Conservation (phyloP, 2,888 invertebrate species). For the Cryptops parisi region DNA sequence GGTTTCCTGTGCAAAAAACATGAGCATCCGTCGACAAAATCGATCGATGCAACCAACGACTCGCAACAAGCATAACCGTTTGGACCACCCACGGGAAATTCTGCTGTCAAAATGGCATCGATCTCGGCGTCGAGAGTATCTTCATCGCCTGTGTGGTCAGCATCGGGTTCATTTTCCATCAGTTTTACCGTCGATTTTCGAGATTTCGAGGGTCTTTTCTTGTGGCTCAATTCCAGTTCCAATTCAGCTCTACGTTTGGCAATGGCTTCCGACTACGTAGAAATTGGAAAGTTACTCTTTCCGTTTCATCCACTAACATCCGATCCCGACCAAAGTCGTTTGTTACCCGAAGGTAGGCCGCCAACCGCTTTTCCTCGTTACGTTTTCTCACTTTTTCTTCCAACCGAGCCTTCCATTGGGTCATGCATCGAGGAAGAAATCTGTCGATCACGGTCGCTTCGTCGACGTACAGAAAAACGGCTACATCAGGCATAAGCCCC, state of each 20-base stretch:
- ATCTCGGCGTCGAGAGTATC: too few relatives aligned
- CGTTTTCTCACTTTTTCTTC: background rate
- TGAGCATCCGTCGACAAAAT: background rate
- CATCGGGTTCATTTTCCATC: too few relatives aligned
- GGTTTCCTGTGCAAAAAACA: background rate
- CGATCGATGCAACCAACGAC: too few relatives aligned
- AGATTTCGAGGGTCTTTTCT: background rate
- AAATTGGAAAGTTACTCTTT: background rate
- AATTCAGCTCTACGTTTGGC: background rate
- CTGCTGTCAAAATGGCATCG: background rate
- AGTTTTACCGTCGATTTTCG: background rate
- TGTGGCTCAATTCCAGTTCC: background rate
- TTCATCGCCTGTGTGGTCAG: too few relatives aligned
- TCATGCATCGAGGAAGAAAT: background rate
- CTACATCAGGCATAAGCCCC: background rate
- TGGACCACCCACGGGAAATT: background rate
- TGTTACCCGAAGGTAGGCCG: background rate
- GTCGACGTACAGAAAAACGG: background rate
- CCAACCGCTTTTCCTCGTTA: background rate
- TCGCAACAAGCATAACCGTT: too few relatives aligned
- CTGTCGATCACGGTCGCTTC: constrained; percentile 1
- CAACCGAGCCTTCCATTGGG: background rate
- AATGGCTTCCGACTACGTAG: background rate
- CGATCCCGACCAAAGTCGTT: background rate
- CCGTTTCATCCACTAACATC: background rate